Base-by-base conservation (phyloP, 2,888 invertebrate species). In the Cancer borealis region DNA sequence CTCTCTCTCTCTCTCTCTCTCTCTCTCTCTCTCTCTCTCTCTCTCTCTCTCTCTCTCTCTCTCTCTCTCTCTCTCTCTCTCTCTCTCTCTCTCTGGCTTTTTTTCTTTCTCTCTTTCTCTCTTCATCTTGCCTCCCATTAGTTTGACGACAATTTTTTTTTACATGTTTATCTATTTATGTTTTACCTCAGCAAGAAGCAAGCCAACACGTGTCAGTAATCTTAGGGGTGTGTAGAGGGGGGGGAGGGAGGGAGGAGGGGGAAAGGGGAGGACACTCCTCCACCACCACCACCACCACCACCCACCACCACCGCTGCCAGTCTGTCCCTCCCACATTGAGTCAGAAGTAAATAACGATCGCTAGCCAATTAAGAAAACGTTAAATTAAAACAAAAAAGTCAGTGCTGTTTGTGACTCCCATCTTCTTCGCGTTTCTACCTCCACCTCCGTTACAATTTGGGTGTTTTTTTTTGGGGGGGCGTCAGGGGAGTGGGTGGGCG, bases 81-180 rank as follows among this genome's bases (percentile, higher is more conserved):
- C 39, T 39, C 39, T 39, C 39, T 39, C 39, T 39, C 39, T 39
- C 39, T 39, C 39, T 39, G 0, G 39, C 39, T 39, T 39, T 39
- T 39, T 39, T 39, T 39, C 39, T 39, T 39, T 39, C 39, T 39
- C 39, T 39, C 39, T 54, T 54, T 54, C 54, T 54, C 54, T 54
- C 54, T 54, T 54, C 54, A 54, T 54, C 54, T 54, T 54, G 6
- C 73, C 21, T 73, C 0, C 73, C 73, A 73, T 73, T 73, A 73
- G 21, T 73, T 73, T 21, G 26, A 73, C 21, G 73, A 21, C 73
- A 0, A 1, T 79, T 79, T 26, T 79, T 79, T 66, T n/a, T 66
- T 26, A 79, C 79, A 21, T 79, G 79, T 79, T 79, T 79, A 79
- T 79, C 79, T 79, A 79, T 79, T 79, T 30, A 79, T n/a, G 79